A percentile compares a stretch with the other conserved stretches of the same genome.
These are phyloP conservation scores for Pocota personata DNA, from an alignment of 2,888 invertebrate species.

Conservation along the genomic window DNA sequence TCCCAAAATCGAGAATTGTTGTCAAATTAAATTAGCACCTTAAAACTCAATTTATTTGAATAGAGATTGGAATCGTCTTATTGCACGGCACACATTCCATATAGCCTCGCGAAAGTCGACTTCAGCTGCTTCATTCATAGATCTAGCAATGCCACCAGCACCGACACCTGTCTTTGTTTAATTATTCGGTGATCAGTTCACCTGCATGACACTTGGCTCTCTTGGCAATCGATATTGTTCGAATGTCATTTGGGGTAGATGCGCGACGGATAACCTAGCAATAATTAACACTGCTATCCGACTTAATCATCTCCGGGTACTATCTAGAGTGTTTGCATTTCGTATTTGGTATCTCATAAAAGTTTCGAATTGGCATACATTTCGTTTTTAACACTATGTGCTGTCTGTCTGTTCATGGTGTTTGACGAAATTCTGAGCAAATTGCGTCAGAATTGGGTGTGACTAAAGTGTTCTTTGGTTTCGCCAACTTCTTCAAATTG, in stretches of 20 bases:
- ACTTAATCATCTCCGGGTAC: slow-evolving; percentile 26
- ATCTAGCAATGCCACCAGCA: neutral
- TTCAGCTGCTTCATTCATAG: slow-evolving; percentile 32
- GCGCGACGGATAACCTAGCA: slow-evolving; percentile 40
- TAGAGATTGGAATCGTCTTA: slow-evolving; percentile 58
- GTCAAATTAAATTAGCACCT: slow-evolving; percentile 71
- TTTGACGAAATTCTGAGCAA: slow-evolving; percentile 27
- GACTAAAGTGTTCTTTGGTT: slow-evolving; percentile 52
- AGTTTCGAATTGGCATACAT: neutral
- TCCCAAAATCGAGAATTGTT: slow-evolving; percentile 62
- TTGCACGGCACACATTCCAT: slow-evolving; percentile 49
- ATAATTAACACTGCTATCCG: slow-evolving; percentile 65
- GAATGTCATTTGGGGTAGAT: slow-evolving; percentile 60
- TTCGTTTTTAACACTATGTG: slow-evolving; percentile 1
- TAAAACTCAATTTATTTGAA: slow-evolving; percentile 64
- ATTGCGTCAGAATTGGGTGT: slow-evolving; percentile 70
- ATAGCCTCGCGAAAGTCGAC: slow-evolving; percentile 13
- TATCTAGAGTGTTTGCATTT: slow-evolving; percentile 36
- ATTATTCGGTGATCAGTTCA: slow-evolving; percentile 46
- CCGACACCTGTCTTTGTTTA: slow-evolving; percentile 53
- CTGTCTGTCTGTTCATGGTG: neutral
- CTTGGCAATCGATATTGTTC: slow-evolving; percentile 37
- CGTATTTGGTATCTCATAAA: slow-evolving; percentile 42
- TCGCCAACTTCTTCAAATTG: slow-evolving; percentile 34
- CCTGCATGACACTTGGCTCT: slow-evolving; percentile 35